Base-by-base conservation (phyloP, 1,140 invertebrate species). In the Augochlora pura region DNA sequence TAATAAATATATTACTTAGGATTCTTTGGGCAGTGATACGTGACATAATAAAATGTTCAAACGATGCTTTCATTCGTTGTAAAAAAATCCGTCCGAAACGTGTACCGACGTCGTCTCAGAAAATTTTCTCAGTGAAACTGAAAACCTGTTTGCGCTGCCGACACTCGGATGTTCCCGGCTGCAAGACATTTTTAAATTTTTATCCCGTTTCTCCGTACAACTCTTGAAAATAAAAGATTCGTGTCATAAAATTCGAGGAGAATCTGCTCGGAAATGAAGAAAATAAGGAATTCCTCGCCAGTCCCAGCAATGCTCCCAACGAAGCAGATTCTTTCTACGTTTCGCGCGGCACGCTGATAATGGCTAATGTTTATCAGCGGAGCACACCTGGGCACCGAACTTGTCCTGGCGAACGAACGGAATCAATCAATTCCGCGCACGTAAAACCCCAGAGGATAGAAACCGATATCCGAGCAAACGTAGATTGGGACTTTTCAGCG, bases 351-450 rank as follows among this genome's bases (percentile, higher is more conserved):
- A 42, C 42, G 23, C 65, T 23, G 54, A 27, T 77, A 72, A 84
- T 77, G 49, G 79, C 57, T 84, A 77, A 84, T 81, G 54, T 81
- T 77, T 77, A 54, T 71, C 46, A 54, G 52, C 57, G 18, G 59
- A 63, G 42, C 42, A 21, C 79, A 85, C 69, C 70, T 82, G 70
- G 68, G 49, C n/a, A 27, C 65, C 25, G 38, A 66, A 72, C 60
- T 71, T 79, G 52, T 71, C 39, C 60, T 12, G 23, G 60, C 42
- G 57, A 32, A 57, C 70, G 32, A 60, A n/a, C 46, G 63, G 65
- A 79, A 86, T 86, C 84, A 83, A 83, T 86, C 80, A 78, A 86
- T 80, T 80, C 57, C 16, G 38, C 5, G 59, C 76, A 83, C 72
- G 76, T 80, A 46, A 23, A 21, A 62, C 80, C 75, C 32, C 9